Base-by-base conservation (phyloP, 2,888 invertebrate species). In the Temnothorax rugatulus region DNA sequence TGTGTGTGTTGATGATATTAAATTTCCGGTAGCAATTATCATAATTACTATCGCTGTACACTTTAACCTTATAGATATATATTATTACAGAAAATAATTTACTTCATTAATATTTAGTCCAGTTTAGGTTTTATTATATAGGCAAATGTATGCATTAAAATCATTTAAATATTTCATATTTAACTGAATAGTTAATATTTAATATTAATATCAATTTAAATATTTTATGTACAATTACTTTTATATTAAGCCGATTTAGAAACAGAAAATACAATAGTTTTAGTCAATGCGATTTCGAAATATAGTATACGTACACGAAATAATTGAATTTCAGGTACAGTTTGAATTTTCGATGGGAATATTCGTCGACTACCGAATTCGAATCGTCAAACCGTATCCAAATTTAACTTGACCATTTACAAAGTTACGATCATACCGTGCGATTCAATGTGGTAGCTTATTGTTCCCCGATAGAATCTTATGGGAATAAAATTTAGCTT, bases 401-500 rank as follows among this genome's bases (percentile, higher is more conserved):
- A 76, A 44, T 47, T 77, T 29, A 79, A 77, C 52, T 54, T 29
- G 41, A 54, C 41, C 41, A 68, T 77, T 81, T 81, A 81, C 75
- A 59, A 73, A 25, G 50, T 57, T 71, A 59, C 59, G 47, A 61
- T 38, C 79, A 59, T 59, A 74, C 1, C 25, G 25, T 59, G 59
- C 59, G 38, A 73, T 81, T 81, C 47, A 74, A 59, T 29, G 47
- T 13, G 18, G 47, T 15, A 38, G 47, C 74, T 73, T 73, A 79
- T 79, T 71, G 57, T 73, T 59, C 21, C 57, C 21, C 59, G 25
- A 73, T 81, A 59, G 44, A 79, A 73, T 73, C 74, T 50, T 59
- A 47, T 4, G 47, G 15, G 44, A 50, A 66, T 59, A 57, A 66
- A 87, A 85, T 68, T 85, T 25, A 54, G 75, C 85, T 77, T 82